Percentiles rank a stretch among this genome's conserved stretches.
phyloP scores from a whole-genome alignment of 1,140 invertebrate species.

The Bombus balteatus region DNA sequence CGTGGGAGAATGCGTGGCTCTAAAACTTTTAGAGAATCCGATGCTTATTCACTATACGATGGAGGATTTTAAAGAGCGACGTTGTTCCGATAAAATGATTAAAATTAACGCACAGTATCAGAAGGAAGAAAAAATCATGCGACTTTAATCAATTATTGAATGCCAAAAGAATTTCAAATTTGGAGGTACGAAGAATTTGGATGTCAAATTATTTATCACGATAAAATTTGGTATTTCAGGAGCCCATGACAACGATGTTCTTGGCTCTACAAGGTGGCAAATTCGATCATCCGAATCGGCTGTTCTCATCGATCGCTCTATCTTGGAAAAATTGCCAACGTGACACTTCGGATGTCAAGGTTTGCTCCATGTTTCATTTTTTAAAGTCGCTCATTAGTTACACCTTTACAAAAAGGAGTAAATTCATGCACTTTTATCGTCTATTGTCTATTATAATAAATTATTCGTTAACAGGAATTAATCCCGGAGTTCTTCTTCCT shows the following conservation, averaged over 20 bases:
- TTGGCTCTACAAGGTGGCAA: slow-evolving; percentile 98
- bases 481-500: slow-evolving; percentile 99
- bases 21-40: background rate
- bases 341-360: slow-evolving; percentile 99
- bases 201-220: background rate
- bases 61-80: too few relatives aligned
- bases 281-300: slow-evolving; percentile 98
- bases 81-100: too few relatives aligned
- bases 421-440: too few relatives aligned
- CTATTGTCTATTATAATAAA: background rate
- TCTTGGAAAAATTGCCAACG: slow-evolving; percentile 99
- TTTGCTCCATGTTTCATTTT: slow-evolving; percentile 74
- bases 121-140: too few relatives aligned
- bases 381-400: too few relatives aligned
- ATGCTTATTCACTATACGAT: background rate
- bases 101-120: too few relatives aligned
- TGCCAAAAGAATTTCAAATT: background rate
- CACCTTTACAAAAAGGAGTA: too few relatives aligned
- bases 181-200: background rate
- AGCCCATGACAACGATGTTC: slow-evolving; percentile 99
- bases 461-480: slow-evolving; percentile 88
- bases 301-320: slow-evolving; percentile 96
- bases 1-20: too few relatives aligned
- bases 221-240: slow-evolving; percentile 84
- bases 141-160: too few relatives aligned